Conservation (phyloP, 2,113 vertebrate species). For the Seriola quinqueradiata region DNA sequence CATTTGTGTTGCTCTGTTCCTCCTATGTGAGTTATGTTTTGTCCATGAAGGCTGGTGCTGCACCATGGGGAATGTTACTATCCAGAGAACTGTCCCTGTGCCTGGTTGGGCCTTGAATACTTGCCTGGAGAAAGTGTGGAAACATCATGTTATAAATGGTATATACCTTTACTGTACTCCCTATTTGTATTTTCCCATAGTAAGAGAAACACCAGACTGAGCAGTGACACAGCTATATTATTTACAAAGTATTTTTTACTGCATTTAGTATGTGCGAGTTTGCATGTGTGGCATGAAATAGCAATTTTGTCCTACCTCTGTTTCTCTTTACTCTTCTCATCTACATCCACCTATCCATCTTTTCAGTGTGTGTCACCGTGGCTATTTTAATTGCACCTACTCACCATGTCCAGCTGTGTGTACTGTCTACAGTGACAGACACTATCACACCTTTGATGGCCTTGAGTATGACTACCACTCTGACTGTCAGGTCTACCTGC, state of each 20-base stretch:
- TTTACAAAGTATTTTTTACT: not conserved
- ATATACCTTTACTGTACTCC: slow-evolving; percentile 37
- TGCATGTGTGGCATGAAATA: not conserved
- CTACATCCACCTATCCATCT: slow-evolving; percentile 19
- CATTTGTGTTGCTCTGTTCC: slow-evolving; percentile 11
- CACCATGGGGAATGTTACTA: slow-evolving; percentile 95
- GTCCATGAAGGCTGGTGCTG: slow-evolving; percentile 90
- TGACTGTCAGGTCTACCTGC: slow-evolving; percentile 94
- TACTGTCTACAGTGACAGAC: slow-evolving; percentile 94
- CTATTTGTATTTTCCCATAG: not conserved
- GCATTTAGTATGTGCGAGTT: not conserved
- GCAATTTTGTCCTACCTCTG: not conserved
- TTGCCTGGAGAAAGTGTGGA: slow-evolving; percentile 94
- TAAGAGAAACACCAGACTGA: not conserved
- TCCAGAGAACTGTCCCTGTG: slow-evolving; percentile 96
- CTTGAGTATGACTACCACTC: slow-evolving; percentile 96
- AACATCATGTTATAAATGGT: slow-evolving; percentile 96
- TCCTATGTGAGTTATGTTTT: slow-evolving; percentile 40
- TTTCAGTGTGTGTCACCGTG: slow-evolving; percentile 92
- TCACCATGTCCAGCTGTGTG: slow-evolving; percentile 96
- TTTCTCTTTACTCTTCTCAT: slow-evolving; percentile 23
- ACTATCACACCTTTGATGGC: slow-evolving; percentile 97
- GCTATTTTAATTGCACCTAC: slow-evolving; percentile 95
- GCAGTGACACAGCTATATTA: not conserved
- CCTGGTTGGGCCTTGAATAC: slow-evolving; percentile 96